These are phyloP conservation scores for Tyrannus savana DNA, from an alignment of 2,113 vertebrate species.

Conservation along the genomic window DNA sequence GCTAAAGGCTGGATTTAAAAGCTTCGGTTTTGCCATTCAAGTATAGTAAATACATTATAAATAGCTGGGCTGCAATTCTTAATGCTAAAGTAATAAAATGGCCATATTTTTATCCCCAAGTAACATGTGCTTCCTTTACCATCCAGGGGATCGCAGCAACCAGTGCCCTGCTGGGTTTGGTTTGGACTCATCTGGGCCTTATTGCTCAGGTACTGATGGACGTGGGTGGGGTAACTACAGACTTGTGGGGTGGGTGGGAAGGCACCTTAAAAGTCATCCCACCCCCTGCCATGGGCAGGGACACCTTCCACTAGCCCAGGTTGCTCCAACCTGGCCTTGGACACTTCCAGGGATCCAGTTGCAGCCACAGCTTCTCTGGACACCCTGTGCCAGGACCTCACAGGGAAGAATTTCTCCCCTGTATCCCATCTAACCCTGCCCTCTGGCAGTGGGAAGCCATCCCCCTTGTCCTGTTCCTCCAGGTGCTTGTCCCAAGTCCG, in stretches of 20 bases:
- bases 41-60: neutral
- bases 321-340: neutral
- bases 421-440: accelerated
- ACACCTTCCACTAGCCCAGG: neutral
- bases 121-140: conserved; percentile 18
- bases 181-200: conserved; percentile 85
- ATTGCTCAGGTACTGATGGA: conserved; percentile 85
- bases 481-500: neutral
- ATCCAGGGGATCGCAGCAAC: conserved; percentile 89
- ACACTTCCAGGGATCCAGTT: neutral
- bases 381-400: neutral
- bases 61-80: neutral
- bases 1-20: neutral
- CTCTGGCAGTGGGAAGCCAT: neutral
- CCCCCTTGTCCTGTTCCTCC: neutral
- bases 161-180: conserved; percentile 91
- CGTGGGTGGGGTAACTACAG: neutral
- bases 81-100: neutral
- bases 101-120: neutral
- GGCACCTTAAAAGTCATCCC: neutral
- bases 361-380: neutral
- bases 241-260: neutral
- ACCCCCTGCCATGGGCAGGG: neutral
- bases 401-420: neutral
- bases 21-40: neutral